Percentiles rank a stretch among this genome's conserved stretches.
phyloP scores from a whole-genome alignment of 2,888 invertebrate genomes.

The Prosopocoilus inquinatus region DNA sequence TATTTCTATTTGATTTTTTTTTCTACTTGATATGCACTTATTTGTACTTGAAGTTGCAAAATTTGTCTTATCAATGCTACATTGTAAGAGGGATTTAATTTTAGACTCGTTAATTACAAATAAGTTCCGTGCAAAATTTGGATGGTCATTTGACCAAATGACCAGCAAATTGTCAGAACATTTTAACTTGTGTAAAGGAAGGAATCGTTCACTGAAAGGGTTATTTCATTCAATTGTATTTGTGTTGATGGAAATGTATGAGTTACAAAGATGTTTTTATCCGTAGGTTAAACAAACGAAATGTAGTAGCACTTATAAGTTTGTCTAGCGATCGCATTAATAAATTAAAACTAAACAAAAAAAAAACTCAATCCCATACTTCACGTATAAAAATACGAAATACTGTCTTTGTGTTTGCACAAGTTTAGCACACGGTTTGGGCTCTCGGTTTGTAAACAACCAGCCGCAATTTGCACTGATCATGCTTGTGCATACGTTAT shows the following conservation, averaged over 20 bases:
- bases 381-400: conserved; percentile 29
- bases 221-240: no score
- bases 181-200: no score
- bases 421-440: conserved; percentile 31
- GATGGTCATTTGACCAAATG: no score
- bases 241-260: conserved; percentile 9
- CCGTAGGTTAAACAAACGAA: conserved; percentile 30
- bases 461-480: conserved; percentile 27
- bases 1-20: no score
- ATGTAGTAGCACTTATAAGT: conserved; percentile 22
- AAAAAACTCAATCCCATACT: conserved; percentile 23
- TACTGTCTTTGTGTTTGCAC: conserved; percentile 31
- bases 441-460: conserved; percentile 27
- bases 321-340: conserved; percentile 35
- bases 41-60: no score
- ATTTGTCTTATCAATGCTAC: no score
- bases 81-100: no score
- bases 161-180: no score
- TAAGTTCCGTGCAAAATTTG: no score
- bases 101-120: no score
- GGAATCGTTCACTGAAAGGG: no score
- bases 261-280: conserved; percentile 29
- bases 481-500: conserved; percentile 25
- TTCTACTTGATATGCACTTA: no score
- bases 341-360: conserved; percentile 19